Base-by-base conservation (phyloP, 2,113 vertebrate genomes). In the Orientallactaga bullata region DNA sequence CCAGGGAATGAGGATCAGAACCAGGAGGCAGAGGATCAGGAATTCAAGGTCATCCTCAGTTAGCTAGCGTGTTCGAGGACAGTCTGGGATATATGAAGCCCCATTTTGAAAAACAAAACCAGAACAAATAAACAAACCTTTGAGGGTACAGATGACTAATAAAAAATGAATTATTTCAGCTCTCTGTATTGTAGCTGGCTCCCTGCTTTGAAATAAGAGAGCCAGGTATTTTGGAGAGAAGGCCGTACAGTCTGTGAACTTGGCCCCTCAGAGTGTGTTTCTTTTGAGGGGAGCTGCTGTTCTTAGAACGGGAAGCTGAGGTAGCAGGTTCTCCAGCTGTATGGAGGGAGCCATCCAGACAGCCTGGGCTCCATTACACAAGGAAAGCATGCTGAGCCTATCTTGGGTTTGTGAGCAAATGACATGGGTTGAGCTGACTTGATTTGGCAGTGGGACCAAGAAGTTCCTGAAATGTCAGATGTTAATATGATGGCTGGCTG, bases 381-480 rank as follows among this genome's bases (percentile, higher is more conserved):
- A 39, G 80, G 80, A 91, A 95, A 58, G 78, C 32, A 81, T 76
- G 58, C 93, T 42, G 86, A 85, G 42, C 72, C 47, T 9, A 4
- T 71, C 51, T 81, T 0, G 1, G 42, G 35, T 82, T 89, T 93
- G 58, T 74, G 82, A 94, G 89, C 73, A 55, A 66, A 85, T 11
- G 80, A 74, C 35, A 58, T 0, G 5, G 90, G 63, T 68, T 92
- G 87, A 93, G 65, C 30, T 76, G 78, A 93, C 91, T 93, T 78
- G 95, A 82, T 89, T 92, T 96, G 96, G 89, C 95, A 17, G 73
- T 3, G 68, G 74, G 93, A 83, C 47, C 0, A 16, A 95, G 93
- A 94, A 82, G 69, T 86, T 94, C 94, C 78, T 88, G 92, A 91
- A 93, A 79, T 92, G 92, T 97, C 82, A 93, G 94, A 95, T 90